Evolutionary conservation across 2,113 vertebrate species (phyloP).

Genomic region (Crypturellus undulatus): DNA sequence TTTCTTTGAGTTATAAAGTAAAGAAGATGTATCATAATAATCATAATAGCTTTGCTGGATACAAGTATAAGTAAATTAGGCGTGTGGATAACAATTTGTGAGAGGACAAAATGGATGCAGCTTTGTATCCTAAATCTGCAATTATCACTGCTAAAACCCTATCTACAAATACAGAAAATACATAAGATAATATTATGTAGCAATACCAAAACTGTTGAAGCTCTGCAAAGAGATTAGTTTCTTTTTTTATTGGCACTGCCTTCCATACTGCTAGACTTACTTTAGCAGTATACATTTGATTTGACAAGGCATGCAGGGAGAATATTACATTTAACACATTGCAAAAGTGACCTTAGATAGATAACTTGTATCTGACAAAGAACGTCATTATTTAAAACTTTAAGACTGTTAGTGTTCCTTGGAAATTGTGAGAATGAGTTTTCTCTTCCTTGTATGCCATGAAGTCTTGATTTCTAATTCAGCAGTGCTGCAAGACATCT

Average conservation of each 20-base stretch:
- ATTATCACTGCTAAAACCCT: not conserved
- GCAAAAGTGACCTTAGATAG: not conserved
- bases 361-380: not conserved
- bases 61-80: not conserved
- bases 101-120: not conserved
- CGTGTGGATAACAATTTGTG: not conserved
- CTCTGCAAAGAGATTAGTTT: not conserved
- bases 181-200: not conserved
- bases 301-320: not conserved
- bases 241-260: not conserved
- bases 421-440: not conserved
- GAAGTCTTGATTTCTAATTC: not conserved
- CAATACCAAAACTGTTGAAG: not conserved
- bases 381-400: not conserved
- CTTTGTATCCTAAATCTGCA: not conserved
- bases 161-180: not conserved
- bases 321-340: not conserved
- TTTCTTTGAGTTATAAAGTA: not conserved
- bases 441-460: not conserved
- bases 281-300: not conserved
- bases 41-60: not conserved
- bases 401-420: not conserved
- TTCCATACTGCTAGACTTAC: not conserved
- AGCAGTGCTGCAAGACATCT: not conserved
- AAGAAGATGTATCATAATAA: not conserved